Percentiles rank a stretch among this genome's conserved stretches.
Evolutionary conservation across 2,113 vertebrate species (phyloP).

Genomic region (Xenopus tropicalis): UCB_Xtro_10.0 CM004450.2:83104501-83105000

Average conservation of each 20-base stretch:
- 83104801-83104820: constrained; percentile 14
- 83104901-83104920: background rate
- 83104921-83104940: constrained; percentile 4
- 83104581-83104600: no score
- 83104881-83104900: background rate
- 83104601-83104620: no score
- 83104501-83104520: no score
- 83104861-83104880: constrained; percentile 2
- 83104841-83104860: constrained; percentile 14
- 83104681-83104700: background rate
- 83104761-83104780: constrained; percentile 10
- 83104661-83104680: constrained; percentile 5
- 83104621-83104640: background rate
- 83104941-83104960: background rate
- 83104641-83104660: no score
- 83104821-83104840: constrained; percentile 38
- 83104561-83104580: no score
- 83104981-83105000: background rate
- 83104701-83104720: constrained; percentile 28
- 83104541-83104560: no score
- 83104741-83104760: background rate
- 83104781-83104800: constrained; percentile 23
- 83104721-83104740: constrained; percentile 9
- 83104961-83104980: background rate
- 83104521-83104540: no score